A percentile compares a stretch with the other conserved stretches of the same genome.
Evolutionary conservation across 1,140 invertebrate genomes (phyloP).

Genomic region (Hyles vespertilio): DNA sequence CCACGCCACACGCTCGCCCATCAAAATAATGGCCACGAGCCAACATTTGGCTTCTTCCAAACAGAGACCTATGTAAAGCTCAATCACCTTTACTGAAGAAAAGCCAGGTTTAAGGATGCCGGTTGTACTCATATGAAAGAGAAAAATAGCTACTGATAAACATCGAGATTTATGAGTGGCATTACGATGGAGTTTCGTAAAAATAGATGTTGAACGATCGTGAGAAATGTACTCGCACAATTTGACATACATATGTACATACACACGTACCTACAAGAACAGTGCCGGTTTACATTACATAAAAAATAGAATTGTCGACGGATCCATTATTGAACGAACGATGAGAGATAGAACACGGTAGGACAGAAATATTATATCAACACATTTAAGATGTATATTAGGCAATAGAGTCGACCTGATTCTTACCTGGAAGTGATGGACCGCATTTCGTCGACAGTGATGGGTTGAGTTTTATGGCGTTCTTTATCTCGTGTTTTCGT

Average conservation of each 20-base stretch:
- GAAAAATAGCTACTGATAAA: neutral
- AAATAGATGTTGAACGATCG: too few species aligned
- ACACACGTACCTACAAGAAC: neutral
- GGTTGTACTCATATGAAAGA: conserved; percentile 14
- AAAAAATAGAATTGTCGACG: conserved; percentile 11
- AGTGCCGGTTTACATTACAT: neutral
- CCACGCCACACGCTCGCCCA: conserved; percentile 46
- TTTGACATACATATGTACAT: neutral
- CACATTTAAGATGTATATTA: neutral
- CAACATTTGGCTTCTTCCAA: conserved; percentile 46
- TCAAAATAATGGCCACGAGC: conserved; percentile 69
- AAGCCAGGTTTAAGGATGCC: conserved; percentile 33
- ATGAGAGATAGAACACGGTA: neutral
- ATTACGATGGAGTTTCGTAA: too few species aligned
- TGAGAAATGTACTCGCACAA: neutral
- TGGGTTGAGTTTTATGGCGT: conserved; percentile 80
- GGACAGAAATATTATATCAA: neutral
- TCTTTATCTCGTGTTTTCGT: conserved; percentile 73
- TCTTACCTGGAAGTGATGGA: conserved; percentile 75
- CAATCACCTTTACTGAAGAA: conserved; percentile 58
- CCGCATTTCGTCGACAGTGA: conserved; percentile 80
- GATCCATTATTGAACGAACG: conserved; percentile 8
- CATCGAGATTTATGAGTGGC: too few species aligned
- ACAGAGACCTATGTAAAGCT: conserved; percentile 43
- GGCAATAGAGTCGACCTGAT: neutral